phyloP scores from a whole-genome alignment of 2,888 invertebrate genomes.

The Elegia similella region DNA sequence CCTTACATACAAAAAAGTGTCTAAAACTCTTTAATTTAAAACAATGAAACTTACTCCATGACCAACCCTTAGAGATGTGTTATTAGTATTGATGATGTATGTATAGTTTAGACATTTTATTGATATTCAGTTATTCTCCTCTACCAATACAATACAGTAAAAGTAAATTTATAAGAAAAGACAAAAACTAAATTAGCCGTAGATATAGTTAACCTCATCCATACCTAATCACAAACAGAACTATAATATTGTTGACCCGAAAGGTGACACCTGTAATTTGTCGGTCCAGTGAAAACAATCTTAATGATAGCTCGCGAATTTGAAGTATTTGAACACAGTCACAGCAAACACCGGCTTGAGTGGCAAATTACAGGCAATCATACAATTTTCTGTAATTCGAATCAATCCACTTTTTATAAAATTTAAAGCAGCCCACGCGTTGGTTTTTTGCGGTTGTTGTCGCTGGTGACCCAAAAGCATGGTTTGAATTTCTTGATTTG shows the following conservation, averaged over 20 bases:
- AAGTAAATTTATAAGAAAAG: background rate
- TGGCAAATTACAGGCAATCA: constrained; percentile 1
- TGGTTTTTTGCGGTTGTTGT: background rate
- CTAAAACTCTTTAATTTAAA: too few species aligned
- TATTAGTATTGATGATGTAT: too few species aligned
- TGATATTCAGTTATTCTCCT: too few species aligned
- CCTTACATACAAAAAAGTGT: too few species aligned
- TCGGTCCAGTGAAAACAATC: background rate
- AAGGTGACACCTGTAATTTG: constrained; percentile 1
- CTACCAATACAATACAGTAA: too few species aligned
- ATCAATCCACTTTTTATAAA: background rate
- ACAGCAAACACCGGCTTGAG: background rate
- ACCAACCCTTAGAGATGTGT: too few species aligned
- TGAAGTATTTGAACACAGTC: too few species aligned
- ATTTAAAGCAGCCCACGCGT: background rate
- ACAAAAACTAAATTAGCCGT: background rate
- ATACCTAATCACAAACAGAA: background rate
- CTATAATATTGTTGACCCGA: background rate
- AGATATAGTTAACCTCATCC: constrained; percentile 2
- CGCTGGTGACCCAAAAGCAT: too few species aligned
- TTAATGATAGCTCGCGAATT: constrained; percentile 3
- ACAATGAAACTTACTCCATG: too few species aligned
- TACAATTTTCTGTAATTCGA: background rate
- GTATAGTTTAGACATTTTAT: too few species aligned
- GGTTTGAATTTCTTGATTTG: too few species aligned